Evolutionary conservation across 2,797 vertebrate genomes (phyloP), one percentile per base, ranked within the genome.

Genomic region (Melopsittacus undulatus): DNA sequence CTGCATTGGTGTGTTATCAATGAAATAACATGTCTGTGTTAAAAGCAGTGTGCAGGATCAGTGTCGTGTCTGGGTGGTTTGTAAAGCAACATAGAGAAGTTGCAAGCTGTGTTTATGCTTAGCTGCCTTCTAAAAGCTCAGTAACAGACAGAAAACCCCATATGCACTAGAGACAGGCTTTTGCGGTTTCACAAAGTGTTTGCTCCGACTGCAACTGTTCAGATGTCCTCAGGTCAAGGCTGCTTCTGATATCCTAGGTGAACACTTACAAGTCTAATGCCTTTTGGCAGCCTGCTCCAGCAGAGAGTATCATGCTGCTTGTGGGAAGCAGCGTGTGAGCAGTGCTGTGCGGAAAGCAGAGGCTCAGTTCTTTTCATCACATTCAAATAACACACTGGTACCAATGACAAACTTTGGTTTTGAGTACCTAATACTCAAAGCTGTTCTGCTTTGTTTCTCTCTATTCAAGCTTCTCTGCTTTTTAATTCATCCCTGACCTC

Each of bases 181-280:
- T 20, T 38, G 46, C 1, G 13, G 27, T 52, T 93, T 78, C 70
- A 17, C 27, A 21, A 30, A 69, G 32, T 69, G 43, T 86, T 84
- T 83, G 15, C 87, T 83, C 30, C 51, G n/a, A 36, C 43, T 80
- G 21, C 3, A 1, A 5, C 17, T 6, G 4, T 63, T 69, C 45
- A 78, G 24, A 13, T 57, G 12, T 51, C 59, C 40, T 91, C 26
- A 5, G 13, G 34, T 76, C 30, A n/a, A 54, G 70, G 29, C 67
- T 3, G 4, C 20, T 24, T 52, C 52, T 61, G 21, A 17, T 69
- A 32, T 94, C 36, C 49, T 0, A 0, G 4, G 38, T 0, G 0
- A 76, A 49, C 2, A 1, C 27, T 23, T 54, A 13, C 14, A 42
- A 64, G 12, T 38, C 17, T 34, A n/a, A 14, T 45, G n/a, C 20